Evolutionary conservation across 2,113 vertebrate genomes (phyloP).

Genomic region (Ailurus styani): DNA sequence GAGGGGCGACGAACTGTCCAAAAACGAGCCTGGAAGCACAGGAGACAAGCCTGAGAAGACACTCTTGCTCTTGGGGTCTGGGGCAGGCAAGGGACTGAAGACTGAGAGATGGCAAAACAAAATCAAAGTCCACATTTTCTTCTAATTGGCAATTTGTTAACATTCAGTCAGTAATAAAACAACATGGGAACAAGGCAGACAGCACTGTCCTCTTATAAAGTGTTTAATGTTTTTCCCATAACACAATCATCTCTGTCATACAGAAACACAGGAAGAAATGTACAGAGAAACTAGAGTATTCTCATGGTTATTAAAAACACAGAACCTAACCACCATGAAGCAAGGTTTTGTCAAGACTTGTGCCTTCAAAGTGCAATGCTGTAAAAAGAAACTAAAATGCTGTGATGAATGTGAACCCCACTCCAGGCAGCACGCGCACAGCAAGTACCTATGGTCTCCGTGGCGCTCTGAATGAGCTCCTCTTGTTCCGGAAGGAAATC

Average conservation of each 20-base stretch:
- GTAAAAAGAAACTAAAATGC: not conserved
- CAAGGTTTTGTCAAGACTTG: not conserved
- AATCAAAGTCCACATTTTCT: not conserved
- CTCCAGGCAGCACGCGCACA: not conserved
- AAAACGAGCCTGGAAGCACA: conserved; percentile 87
- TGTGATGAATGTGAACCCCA: not conserved
- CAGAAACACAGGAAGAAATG: not conserved
- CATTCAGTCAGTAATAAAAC: conserved; percentile 9
- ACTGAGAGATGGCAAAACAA: not conserved
- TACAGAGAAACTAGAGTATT: not conserved
- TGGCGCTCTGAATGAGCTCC: conserved; percentile 88
- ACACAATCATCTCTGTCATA: not conserved
- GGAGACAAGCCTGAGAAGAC: not conserved
- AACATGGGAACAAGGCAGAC: not conserved
- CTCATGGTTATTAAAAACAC: conserved; percentile 8
- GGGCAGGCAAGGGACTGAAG: not conserved
- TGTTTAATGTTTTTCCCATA: not conserved
- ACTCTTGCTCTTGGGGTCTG: not conserved
- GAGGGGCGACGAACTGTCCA: conserved; percentile 89
- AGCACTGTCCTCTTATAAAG: not conserved
- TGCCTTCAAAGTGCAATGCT: not conserved
- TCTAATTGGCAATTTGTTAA: not conserved
- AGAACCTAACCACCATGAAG: not conserved
- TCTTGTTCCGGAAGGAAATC: conserved; percentile 85
- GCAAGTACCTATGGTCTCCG: conserved; percentile 91